Evolutionary conservation across 1,140 invertebrate species (phyloP).

Genomic region (Brachionus plicatilis): DNA sequence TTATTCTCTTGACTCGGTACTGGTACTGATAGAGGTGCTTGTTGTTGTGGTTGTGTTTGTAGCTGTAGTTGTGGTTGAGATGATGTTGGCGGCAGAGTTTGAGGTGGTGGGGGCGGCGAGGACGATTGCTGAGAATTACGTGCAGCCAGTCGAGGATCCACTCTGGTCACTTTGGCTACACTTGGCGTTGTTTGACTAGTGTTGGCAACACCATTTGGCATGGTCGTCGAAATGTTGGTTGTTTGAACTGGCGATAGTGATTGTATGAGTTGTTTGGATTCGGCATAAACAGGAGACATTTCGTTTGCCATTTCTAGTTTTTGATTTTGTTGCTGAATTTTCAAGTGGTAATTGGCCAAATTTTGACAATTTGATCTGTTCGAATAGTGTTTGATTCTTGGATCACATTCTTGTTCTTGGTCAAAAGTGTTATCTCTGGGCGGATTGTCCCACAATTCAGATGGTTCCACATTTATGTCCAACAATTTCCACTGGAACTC

Average conservation of each 20-base stretch:
- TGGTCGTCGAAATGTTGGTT: not conserved
- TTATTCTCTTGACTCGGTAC: not conserved
- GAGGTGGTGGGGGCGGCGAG: not conserved
- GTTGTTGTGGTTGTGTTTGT: not conserved
- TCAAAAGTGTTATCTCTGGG: not conserved
- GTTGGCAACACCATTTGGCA: not conserved
- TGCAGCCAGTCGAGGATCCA: conserved; percentile 2
- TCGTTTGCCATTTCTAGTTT: not conserved
- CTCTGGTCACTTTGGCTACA: not conserved
- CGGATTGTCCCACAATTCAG: not conserved
- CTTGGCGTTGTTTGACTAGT: not conserved
- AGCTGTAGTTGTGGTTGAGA: not conserved
- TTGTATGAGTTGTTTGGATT: not conserved
- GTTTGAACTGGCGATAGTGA: not conserved
- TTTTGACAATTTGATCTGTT: conserved; percentile 34
- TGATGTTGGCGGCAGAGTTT: not conserved
- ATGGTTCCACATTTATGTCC: conserved; percentile 15
- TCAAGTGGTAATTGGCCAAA: conserved; percentile 18
- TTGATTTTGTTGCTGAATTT: conserved; percentile 22
- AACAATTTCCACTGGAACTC: not conserved
- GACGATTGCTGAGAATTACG: not conserved
- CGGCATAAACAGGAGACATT: conserved; percentile 1
- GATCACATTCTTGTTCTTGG: conserved; percentile 14
- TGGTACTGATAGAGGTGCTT: not conserved
- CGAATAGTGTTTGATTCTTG: conserved; percentile 12